phyloP scores from a whole-genome alignment of 2,888 invertebrate genomes.

The Oligia fasciuncula region DNA sequence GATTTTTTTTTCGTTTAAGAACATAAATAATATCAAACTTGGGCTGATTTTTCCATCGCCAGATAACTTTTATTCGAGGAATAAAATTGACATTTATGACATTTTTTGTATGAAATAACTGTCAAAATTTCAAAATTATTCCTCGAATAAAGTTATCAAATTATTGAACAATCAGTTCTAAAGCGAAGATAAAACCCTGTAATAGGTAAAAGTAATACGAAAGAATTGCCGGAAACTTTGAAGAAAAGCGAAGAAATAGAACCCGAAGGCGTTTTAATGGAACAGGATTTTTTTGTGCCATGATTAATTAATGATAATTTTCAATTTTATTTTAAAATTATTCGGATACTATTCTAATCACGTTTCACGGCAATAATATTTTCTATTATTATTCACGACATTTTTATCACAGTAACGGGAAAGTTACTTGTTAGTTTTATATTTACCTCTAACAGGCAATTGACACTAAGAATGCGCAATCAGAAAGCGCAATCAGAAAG shows the following conservation, averaged over 20 bases:
- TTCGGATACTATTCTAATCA: not conserved
- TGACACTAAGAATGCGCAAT: not conserved
- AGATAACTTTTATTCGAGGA: too few relatives aligned
- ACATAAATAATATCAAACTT: too few relatives aligned
- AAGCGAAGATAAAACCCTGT: too few relatives aligned
- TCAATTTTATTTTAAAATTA: not conserved
- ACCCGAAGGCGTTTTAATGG: not conserved
- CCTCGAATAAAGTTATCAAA: too few relatives aligned
- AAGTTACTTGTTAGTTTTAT: not conserved
- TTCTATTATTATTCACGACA: not conserved
- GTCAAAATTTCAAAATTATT: too few relatives aligned
- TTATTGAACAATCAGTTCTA: too few relatives aligned
- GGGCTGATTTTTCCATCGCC: too few relatives aligned
- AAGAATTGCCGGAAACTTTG: not conserved
- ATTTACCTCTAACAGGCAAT: too few relatives aligned
- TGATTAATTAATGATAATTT: not conserved
- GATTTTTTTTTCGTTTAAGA: too few relatives aligned
- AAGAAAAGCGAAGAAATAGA: not conserved
- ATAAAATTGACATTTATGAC: too few relatives aligned
- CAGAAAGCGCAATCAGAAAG: not conserved
- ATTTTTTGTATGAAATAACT: too few relatives aligned
- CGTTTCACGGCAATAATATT: not conserved
- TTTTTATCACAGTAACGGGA: not conserved
- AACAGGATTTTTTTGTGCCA: not conserved
- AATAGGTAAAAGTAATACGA: not conserved